These are phyloP conservation scores for Zapus hudsonius DNA, from an alignment of 2,113 vertebrate species.

Conservation along the genomic window DNA sequence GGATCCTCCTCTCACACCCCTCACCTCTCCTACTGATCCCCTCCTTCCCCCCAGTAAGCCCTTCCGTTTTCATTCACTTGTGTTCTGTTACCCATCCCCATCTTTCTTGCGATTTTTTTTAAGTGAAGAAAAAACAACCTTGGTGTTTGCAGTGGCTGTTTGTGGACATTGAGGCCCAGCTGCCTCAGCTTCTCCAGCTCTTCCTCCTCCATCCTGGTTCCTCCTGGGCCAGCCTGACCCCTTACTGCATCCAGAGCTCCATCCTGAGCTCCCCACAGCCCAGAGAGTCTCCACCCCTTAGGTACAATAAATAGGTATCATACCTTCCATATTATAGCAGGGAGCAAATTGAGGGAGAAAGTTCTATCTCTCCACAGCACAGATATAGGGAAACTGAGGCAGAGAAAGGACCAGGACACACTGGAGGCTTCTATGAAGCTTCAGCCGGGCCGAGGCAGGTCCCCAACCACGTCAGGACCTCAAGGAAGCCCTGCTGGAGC, in stretches of 20 bases:
- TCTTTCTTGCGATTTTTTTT: neutral
- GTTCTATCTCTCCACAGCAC: neutral
- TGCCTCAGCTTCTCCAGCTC: neutral
- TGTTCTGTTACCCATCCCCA: neutral
- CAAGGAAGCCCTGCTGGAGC: neutral
- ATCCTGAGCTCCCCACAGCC: accelerated
- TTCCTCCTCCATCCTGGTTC: neutral
- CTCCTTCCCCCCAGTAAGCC: too few relatives aligned
- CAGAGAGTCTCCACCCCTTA: neutral
- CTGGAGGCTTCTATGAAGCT: neutral
- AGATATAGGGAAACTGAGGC: slow-evolving; percentile 20
- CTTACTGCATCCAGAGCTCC: neutral
- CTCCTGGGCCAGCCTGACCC: neutral
- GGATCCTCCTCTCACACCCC: too few relatives aligned
- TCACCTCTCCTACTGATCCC: too few relatives aligned
- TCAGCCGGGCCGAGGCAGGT: neutral
- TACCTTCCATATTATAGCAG: neutral
- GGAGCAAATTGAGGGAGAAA: neutral
- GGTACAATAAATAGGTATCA: neutral
- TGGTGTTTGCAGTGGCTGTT: neutral
- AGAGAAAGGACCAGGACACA: too few relatives aligned
- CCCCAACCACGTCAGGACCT: neutral
- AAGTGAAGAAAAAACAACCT: neutral
- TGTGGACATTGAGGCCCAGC: neutral
- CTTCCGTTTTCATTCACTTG: neutral